Evolutionary conservation across 2,113 vertebrate species (phyloP).

Genomic region (Orthonyx spaldingii): DNA sequence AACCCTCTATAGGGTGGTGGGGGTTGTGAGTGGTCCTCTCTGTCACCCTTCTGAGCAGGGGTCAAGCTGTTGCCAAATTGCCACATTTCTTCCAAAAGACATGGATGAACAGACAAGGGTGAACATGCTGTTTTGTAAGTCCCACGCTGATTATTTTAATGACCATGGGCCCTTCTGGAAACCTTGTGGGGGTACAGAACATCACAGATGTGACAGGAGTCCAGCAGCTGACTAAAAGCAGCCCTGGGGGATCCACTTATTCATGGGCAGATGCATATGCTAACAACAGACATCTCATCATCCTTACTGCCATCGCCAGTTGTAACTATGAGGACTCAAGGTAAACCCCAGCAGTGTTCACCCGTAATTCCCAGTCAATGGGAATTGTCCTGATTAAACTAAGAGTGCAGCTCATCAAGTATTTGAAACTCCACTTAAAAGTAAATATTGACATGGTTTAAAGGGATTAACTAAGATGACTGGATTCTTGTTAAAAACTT

Average conservation of each 20-base stretch:
- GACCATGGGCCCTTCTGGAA: neutral
- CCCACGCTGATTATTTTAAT: neutral
- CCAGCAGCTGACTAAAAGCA: neutral
- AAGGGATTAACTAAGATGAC: constrained; percentile 26
- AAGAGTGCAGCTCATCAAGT: neutral
- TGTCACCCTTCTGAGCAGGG: neutral
- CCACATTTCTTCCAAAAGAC: neutral
- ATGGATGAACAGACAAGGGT: neutral
- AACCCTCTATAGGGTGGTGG: neutral
- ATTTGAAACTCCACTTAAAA: constrained; percentile 11
- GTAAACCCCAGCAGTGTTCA: neutral
- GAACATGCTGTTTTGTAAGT: neutral
- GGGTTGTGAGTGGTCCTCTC: neutral
- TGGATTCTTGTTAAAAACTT: constrained; percentile 25
- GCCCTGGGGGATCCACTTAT: neutral
- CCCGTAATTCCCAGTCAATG: neutral
- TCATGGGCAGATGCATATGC: neutral
- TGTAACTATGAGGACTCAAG: neutral
- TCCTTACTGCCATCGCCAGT: neutral
- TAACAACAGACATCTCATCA: neutral
- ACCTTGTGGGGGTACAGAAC: neutral
- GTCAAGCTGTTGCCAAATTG: neutral
- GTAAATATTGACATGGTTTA: constrained; percentile 35
- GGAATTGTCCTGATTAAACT: neutral
- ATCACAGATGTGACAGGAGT: neutral